Evolutionary conservation across 2,797 vertebrate species (phyloP).

Genomic region (Catamblyrhynchus diadema): DNA sequence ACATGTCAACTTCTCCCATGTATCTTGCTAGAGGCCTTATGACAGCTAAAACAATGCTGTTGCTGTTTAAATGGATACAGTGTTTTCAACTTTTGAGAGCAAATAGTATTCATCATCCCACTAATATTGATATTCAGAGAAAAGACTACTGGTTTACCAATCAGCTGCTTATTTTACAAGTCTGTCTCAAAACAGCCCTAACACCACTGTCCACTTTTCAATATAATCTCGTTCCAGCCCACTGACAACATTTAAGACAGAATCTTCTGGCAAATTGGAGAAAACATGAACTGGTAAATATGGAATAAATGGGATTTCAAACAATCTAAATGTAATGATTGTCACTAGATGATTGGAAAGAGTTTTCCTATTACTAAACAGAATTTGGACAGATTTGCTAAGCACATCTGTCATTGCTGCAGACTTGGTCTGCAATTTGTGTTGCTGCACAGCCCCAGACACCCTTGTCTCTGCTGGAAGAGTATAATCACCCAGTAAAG

Average conservation of each 20-base stretch:
- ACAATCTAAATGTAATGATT: neutral
- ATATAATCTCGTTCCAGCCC: neutral
- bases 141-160: neutral
- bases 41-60: slow-evolving; percentile 17
- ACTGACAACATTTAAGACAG: neutral
- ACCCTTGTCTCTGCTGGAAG: neutral
- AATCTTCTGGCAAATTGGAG: neutral
- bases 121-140: neutral
- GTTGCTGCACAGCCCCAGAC: neutral
- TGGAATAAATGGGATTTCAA: neutral
- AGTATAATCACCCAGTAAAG: neutral
- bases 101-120: neutral
- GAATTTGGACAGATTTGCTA: neutral
- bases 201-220: neutral
- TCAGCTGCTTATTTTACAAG: neutral
- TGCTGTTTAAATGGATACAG: neutral
- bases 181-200: neutral
- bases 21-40: slow-evolving; percentile 2
- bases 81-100: neutral
- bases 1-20: neutral
- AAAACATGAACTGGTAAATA: neutral
- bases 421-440: neutral
- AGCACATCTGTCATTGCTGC: neutral
- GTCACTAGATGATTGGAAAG: neutral
- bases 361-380: neutral